phyloP scores from a whole-genome alignment of 53 echinoderm and acorn worm species.

The Paelopatides confundens region DNA sequence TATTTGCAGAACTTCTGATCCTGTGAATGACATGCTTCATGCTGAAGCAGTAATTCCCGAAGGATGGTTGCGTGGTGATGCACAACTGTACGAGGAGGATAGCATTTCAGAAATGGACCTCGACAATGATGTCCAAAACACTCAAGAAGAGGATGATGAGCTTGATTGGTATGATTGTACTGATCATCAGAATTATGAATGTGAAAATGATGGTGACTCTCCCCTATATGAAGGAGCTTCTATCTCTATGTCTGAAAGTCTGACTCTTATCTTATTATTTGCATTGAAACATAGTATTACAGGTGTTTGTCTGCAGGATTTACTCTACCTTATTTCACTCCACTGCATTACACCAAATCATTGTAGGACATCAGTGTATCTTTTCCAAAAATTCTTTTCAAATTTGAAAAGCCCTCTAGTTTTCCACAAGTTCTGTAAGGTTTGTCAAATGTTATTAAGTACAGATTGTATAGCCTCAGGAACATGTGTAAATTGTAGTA shows the following conservation, averaged over 20 bases:
- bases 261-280: neutral
- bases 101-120: neutral
- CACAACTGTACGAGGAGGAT: neutral
- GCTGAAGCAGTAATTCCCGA: neutral
- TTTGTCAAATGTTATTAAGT: neutral
- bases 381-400: neutral
- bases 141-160: constrained; percentile 1
- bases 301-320: neutral
- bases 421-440: neutral
- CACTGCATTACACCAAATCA: neutral
- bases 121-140: neutral
- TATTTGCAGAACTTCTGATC: neutral
- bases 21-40: neutral
- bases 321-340: neutral
- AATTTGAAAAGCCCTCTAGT: neutral
- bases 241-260: neutral
- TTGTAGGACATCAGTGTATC: neutral
- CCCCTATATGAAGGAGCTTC: neutral
- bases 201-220: neutral
- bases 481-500: neutral
- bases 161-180: constrained; percentile 2
- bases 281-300: neutral
- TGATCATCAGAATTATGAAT: neutral
- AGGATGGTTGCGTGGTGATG: neutral
- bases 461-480: neutral